Evolutionary conservation across 2,113 vertebrate genomes (phyloP).

Genomic region (Cyprinus carpio): DNA sequence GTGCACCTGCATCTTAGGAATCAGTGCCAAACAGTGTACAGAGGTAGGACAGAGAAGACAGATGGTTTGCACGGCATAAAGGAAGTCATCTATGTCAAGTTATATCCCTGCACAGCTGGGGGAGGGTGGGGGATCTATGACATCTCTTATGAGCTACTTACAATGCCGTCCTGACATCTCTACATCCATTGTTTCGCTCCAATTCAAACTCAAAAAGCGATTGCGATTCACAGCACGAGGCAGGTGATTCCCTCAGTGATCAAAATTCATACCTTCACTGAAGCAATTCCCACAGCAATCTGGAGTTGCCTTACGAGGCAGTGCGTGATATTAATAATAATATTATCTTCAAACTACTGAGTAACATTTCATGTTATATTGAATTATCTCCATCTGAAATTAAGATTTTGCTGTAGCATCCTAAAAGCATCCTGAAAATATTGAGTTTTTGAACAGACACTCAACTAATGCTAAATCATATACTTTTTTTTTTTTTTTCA

Average conservation of each 20-base stretch:
- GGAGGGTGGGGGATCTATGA: neutral
- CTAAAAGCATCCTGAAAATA: neutral
- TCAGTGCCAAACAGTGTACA: neutral
- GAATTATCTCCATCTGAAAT: neutral
- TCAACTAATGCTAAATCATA: neutral
- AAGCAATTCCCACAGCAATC: slow-evolving; percentile 24
- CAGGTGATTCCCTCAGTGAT: slow-evolving; percentile 12
- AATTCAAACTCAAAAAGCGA: neutral
- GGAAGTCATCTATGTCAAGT: neutral
- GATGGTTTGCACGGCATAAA: slow-evolving; percentile 3
- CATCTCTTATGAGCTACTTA: slow-evolving; percentile 20
- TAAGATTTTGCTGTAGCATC: neutral
- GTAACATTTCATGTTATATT: neutral
- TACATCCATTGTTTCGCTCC: neutral
- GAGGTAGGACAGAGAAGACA: neutral
- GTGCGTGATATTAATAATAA: slow-evolving; percentile 3
- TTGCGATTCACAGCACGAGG: slow-evolving; percentile 10
- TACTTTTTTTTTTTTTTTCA: too few relatives aligned
- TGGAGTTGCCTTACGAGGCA: neutral
- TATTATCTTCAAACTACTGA: neutral
- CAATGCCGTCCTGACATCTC: neutral
- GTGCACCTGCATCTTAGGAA: neutral
- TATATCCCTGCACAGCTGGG: neutral
- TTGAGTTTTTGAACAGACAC: neutral
- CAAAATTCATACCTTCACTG: neutral